Percentiles rank a stretch among this genome's conserved stretches.
Conservation (phyloP, 2,113 vertebrate species). For the Mormyrus iriodes region DNA sequence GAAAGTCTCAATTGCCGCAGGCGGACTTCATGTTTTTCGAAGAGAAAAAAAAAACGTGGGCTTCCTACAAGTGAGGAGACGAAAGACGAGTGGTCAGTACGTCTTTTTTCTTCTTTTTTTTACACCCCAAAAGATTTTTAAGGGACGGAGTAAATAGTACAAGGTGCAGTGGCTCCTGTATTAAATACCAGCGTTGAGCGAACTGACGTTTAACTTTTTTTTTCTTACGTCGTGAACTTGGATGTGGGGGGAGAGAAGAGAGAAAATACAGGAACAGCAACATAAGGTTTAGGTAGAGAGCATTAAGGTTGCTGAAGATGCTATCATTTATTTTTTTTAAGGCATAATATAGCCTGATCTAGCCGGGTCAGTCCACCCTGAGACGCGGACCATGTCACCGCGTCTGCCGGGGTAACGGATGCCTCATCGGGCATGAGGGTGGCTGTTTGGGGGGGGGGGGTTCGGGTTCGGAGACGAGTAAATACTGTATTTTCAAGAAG, state of each 20-base stretch:
- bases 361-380: neutral
- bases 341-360: neutral
- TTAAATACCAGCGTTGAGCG: neutral
- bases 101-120: neutral
- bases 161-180: neutral
- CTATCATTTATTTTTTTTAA: neutral
- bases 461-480: neutral
- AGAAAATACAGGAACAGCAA: slow-evolving; percentile 13
- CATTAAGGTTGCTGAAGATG: neutral
- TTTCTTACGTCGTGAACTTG: slow-evolving; percentile 14
- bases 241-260: neutral
- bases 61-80: neutral
- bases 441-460: neutral
- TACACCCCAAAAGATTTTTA: neutral
- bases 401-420: slow-evolving; percentile 9
- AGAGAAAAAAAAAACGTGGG: neutral
- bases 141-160: neutral
- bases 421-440: neutral
- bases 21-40: slow-evolving; percentile 22
- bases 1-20: slow-evolving; percentile 18
- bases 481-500: neutral
- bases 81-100: slow-evolving; percentile 23
- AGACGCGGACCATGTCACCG: neutral
- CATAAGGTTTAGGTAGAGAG: neutral
- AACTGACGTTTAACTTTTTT: slow-evolving; percentile 19